Evolutionary conservation across 2,113 vertebrate genomes (phyloP), one percentile per base, ranked within the genome.

Genomic region (Pipra filicauda): DNA sequence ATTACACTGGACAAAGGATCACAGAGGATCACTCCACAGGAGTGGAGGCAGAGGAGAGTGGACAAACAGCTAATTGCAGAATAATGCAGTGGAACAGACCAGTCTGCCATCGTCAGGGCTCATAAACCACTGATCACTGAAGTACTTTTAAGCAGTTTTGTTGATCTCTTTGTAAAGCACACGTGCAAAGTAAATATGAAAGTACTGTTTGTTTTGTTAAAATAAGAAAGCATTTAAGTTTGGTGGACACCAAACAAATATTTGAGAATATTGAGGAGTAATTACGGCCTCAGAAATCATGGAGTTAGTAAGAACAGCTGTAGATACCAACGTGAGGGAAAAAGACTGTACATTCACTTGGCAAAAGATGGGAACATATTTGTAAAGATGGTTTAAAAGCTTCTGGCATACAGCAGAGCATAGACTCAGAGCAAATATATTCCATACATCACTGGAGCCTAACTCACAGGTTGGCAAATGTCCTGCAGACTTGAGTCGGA

Each of bases 331-430:
- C 33, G 70, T 95, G 94, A 97, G 80, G 94, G 96, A 52, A 95
- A 95, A 97, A 91, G 89, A 7, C 93, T 93, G 86, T 31, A 78
- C 67, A 87, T 92, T 87, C 91, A 43, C 89, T 92, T 97, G 95
- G 96, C 95, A 96, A 85, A 92, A 74, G 94, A 81, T 48, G 89
- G 96, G 94, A 96, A 97, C 94, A 95, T 96, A 95, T 95, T 97
- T 96, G 73, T 85, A 78, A 95, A 92, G 94, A 95, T 93, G 94
- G 93, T 87, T 97, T 95, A 82, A 95, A 95, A 95, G 91, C 73
- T 91, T 89, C 93, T 96, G 95, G 93, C 95, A 61, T 7, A 37
- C 33, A 89, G 65, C 91, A 91, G 73, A 84, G 73, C 30, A 18
- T 51, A 77, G 95, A 65, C 91, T 95, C 89, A 89, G 91, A 89